Percentiles rank a stretch among this genome's conserved stretches.
Evolutionary conservation across 2,888 invertebrate species (phyloP).

Genomic region (Aspidiotus destructor): DNA sequence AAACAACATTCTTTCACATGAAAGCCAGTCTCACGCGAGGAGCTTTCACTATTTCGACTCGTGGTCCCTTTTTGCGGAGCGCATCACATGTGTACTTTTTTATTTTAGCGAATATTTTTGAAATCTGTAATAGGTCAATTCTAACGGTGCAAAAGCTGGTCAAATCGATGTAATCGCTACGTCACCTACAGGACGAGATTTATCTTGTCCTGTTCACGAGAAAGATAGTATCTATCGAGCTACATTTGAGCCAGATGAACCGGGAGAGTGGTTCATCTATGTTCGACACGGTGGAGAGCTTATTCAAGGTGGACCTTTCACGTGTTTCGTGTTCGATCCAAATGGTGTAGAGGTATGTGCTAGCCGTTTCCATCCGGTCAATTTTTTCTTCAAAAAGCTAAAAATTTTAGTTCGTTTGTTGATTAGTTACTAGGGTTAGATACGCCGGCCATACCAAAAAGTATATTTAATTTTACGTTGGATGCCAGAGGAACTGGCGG

Average conservation of each 20-base stretch:
- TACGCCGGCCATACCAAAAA: conserved; percentile 65
- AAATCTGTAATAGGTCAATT: conserved; percentile 48
- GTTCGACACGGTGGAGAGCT: conserved; percentile 93
- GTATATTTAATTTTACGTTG: conserved; percentile 74
- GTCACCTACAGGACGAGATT: conserved; percentile 75
- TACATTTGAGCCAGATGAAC: conserved; percentile 93
- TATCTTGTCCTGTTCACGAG: conserved; percentile 72
- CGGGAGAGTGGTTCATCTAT: conserved; percentile 93
- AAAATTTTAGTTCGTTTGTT: background rate
- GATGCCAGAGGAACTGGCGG: conserved; percentile 71
- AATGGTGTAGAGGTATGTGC: conserved; percentile 62
- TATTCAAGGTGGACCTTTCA: conserved; percentile 92
- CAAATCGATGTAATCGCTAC: conserved; percentile 87
- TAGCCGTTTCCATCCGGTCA: no score
- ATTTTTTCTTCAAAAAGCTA: no score
- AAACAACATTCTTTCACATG: no score
- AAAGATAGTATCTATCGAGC: conserved; percentile 87
- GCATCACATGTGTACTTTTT: background rate
- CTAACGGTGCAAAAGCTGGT: conserved; percentile 51
- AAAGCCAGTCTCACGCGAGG: no score
- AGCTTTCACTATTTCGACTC: no score
- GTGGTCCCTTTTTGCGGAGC: no score
- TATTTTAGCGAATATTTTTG: no score
- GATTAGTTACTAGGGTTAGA: conserved; percentile 58
- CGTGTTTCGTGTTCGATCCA: conserved; percentile 90